Evolutionary conservation across 2,797 vertebrate species (phyloP), one percentile per base, ranked within the genome.

Genomic region (Brachyrhaphis roseni): DNA sequence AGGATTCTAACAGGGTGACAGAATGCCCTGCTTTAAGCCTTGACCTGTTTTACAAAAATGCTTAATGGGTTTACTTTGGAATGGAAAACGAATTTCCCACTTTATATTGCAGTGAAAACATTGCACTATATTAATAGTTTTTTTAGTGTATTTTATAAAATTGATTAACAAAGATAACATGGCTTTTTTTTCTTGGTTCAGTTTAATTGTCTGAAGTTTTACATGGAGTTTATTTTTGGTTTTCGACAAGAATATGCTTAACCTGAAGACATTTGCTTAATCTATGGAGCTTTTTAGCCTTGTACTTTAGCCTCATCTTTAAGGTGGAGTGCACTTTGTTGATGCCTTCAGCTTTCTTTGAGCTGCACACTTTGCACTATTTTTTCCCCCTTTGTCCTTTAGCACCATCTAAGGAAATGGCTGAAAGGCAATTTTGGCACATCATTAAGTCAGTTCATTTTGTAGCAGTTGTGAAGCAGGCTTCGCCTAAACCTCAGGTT

Each of bases 381-480:
- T 78, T 36, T 11, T 18, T 89, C 87, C 86, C 86, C 86, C 86
- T 78, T 88, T 90, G 84, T 83, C 82, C 71, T 49, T 75, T 45
- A 77, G 78, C 78, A 72, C 81, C n/a, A 53, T 80, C 46, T 39
- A 66, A 82, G 62, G 53, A 75, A 73, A 83, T 39, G 77, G 36
- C 87, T 74, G 78, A 66, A 86, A 10, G 74, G 90, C 78, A 87
- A 89, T 73, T 84, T 86, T 84, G 87, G 81, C 88, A 87, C 86
- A 80, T 86, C 83, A 90, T 88, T 85, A 87, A 86, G 79, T 82
- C 26, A 55, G 89, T 84, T 91, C 82, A 88, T 88, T 82, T 82
- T 87, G 82, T 78, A 62, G 91, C 7, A 82, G 87, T 89, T 90
- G 82, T 79, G 49, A 79, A 88, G 39, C 85, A 84, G 83, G 82